Percentiles rank a stretch among this genome's conserved stretches.
Conservation (phyloP, 1,140 invertebrate genomes). For the Monochamus saltuarius region DNA sequence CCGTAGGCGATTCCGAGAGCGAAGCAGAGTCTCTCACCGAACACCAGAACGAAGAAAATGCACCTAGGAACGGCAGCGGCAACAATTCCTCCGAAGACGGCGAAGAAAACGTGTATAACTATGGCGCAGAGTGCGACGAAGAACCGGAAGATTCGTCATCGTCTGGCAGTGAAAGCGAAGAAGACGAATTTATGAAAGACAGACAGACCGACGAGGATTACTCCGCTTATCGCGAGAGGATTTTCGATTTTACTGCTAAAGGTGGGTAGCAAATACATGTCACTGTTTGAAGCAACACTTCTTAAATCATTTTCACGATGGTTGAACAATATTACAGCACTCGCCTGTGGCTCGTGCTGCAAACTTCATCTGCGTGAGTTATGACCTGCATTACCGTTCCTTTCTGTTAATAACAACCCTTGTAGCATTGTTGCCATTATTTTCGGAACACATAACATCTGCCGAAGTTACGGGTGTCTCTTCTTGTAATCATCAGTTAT, state of each 20-base stretch:
- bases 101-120: conserved; percentile 25
- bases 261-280: not conserved
- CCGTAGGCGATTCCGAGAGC: conserved; percentile 43
- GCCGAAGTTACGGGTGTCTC: too few relatives aligned
- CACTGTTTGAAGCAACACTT: not conserved
- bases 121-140: conserved; percentile 22
- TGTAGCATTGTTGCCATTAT: too few relatives aligned
- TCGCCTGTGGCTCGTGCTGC: too few relatives aligned
- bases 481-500: too few relatives aligned
- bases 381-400: too few relatives aligned
- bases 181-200: conserved; percentile 42
- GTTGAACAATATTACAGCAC: too few relatives aligned
- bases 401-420: too few relatives aligned
- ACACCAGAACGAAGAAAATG: conserved; percentile 10
- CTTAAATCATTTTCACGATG: too few relatives aligned
- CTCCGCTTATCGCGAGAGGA: conserved; percentile 38
- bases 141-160: conserved; percentile 7
- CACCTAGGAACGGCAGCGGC: not conserved
- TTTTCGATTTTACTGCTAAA: conserved; percentile 44
- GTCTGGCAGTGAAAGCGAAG: conserved; percentile 15
- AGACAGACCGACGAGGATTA: conserved; percentile 32
- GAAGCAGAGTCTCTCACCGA: conserved; percentile 28
- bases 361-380: too few relatives aligned
- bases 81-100: conserved; percentile 23
- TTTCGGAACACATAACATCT: too few relatives aligned